Evolutionary conservation across 2,888 invertebrate genomes (phyloP), one percentile per base, ranked within the genome.

Genomic region (Epiblema foenella): DNA sequence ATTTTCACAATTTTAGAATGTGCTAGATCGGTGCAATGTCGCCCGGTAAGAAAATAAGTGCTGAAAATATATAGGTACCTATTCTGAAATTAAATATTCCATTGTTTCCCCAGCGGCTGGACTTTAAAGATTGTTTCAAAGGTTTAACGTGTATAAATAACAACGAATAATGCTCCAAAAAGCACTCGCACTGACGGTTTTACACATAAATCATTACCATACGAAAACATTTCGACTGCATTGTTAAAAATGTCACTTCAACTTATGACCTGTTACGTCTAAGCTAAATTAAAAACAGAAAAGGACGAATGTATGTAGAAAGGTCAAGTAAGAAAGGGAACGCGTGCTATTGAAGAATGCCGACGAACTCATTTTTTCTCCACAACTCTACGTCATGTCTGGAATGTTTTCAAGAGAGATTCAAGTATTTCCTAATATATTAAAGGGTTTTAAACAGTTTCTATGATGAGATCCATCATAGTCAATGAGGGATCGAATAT

Each of bases 221-320:
- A 92, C 89, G 90, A 93, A 93, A 93, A 93, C 93, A 92, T 93
- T 92, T 91, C 90, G 87, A 88, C 84, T 83, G 86, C 82, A 89
- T 93, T 93, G 93, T 93, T 93, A 87, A 90, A 91, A 92, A 91
- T 92, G 93, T 93, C 93, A 91, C 90, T 89, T 83, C 89, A 84
- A 90, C 91, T 93, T 92, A 91, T 89, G 91, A 90, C 90, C 90
- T 92, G 89, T 86, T 92, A 85, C 91, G 88, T 88, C 88, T 90
- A 87, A 90, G 83, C 83, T 83, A 88, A 89, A 90, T 89, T 90
- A 88, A 89, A 88, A 85, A 18, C 52, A 78, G 89, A 89, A 84
- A 85, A 85, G 83, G 87, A 88, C 76, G 78, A 77, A 82, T 73
- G 77, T 78, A 83, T 79, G 75, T 73, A 68, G 77, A 83, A 85